Percentiles rank a stretch among this genome's conserved stretches.
Conservation (phyloP, 2,113 vertebrate genomes). For the Microtus montanus region DNA sequence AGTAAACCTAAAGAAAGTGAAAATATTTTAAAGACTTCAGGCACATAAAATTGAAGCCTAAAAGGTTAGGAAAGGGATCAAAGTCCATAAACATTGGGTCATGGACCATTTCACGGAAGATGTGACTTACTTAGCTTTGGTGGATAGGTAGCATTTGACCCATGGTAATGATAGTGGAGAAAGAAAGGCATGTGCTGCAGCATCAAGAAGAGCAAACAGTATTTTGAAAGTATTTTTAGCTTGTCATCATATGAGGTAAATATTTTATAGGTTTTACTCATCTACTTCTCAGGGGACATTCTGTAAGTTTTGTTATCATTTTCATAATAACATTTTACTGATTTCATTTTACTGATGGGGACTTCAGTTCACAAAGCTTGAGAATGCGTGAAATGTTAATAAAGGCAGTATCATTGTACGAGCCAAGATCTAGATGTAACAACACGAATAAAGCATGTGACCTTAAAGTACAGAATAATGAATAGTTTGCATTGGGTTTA, state of each 20-base stretch:
- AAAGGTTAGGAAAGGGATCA: neutral
- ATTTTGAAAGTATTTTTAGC: neutral
- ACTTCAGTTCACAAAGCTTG: neutral
- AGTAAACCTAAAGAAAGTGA: neutral
- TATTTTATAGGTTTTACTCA: constrained; percentile 7
- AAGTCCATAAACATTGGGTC: neutral
- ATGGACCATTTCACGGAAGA: neutral
- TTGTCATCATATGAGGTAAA: neutral
- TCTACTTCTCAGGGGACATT: neutral
- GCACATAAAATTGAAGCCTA: neutral
- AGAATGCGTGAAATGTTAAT: constrained; percentile 6
- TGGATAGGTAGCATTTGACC: neutral
- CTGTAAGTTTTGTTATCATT: neutral
- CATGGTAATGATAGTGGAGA: neutral
- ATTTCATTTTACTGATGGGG: neutral
- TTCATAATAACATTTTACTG: neutral
- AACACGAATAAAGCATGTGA: neutral
- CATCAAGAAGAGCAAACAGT: neutral
- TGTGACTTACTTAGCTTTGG: neutral
- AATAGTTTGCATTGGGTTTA: neutral
- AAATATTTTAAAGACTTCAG: neutral
- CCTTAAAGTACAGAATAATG: neutral
- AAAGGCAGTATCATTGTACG: neutral
- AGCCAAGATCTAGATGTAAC: neutral
- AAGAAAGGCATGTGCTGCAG: neutral